A percentile compares a stretch with the other conserved stretches of the same genome.
Evolutionary conservation across 53 echinoderm and acorn worm genomes (phyloP).

Genomic region (Hippasteria phrygiana): DNA sequence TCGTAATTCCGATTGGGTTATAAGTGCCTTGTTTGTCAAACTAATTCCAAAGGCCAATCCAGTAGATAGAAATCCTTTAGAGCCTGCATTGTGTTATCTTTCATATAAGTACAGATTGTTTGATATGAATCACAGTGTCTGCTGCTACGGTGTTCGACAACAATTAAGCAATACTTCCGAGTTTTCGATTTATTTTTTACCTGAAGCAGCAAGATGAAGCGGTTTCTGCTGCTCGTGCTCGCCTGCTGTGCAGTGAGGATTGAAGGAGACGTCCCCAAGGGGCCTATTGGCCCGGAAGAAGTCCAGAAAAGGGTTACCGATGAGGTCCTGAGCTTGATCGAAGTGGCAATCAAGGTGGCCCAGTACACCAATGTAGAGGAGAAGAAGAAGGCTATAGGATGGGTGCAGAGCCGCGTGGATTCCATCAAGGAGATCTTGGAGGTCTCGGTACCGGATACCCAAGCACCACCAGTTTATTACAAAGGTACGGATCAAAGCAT

Average conservation of each 20-base stretch:
- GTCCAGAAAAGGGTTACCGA: background rate
- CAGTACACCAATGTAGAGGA: constrained; percentile 20
- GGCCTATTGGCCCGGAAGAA: background rate
- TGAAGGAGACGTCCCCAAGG: background rate
- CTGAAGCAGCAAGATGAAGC: background rate
- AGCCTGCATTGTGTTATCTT: no score
- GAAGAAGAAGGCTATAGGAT: constrained; percentile 25
- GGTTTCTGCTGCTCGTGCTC: background rate
- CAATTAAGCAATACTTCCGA: no score
- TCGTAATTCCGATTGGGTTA: no score
- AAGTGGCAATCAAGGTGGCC: constrained; percentile 45
- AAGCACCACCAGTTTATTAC: background rate
- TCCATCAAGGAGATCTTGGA: background rate
- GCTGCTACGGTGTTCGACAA: no score
- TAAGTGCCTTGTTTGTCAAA: no score
- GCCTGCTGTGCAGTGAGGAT: background rate
- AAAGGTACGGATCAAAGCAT: background rate
- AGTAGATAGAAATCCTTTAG: no score
- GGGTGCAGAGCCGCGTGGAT: constrained; percentile 24
- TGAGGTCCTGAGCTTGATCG: constrained; percentile 6
- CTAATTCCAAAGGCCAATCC: no score
- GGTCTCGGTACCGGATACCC: background rate
- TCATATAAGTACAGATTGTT: no score
- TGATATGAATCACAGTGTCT: no score
- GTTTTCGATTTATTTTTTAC: no score